Conservation (phyloP, 2,888 invertebrate genomes). For the Calliopum simillimum region DNA sequence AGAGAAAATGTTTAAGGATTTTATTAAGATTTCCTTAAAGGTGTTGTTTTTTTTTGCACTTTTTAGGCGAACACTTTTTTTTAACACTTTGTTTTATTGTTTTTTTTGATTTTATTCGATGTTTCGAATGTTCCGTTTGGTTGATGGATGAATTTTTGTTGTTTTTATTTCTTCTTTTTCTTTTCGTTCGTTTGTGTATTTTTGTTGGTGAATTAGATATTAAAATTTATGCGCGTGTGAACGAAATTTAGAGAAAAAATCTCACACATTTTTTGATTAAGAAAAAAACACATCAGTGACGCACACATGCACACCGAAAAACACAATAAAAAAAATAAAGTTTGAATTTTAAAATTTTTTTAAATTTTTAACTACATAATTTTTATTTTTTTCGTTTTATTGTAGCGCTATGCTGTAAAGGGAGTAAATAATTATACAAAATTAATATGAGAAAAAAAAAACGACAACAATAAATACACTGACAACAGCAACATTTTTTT, state of each 20-base stretch:
- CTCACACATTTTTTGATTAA: slow-evolving; percentile 1
- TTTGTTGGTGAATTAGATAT: neutral
- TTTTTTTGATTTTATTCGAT: neutral
- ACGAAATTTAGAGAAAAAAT: neutral
- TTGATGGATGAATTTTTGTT: neutral
- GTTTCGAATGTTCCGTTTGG: neutral
- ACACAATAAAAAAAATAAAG: too few relatives aligned
- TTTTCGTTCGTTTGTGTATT: neutral
- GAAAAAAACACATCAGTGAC: neutral
- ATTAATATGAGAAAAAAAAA: too few relatives aligned
- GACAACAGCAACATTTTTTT: too few relatives aligned
- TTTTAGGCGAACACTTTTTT: neutral
- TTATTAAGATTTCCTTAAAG: neutral
- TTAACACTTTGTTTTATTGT: neutral
- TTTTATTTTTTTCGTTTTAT: too few relatives aligned
- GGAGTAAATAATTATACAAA: too few relatives aligned
- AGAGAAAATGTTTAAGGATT: neutral
- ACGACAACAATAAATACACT: too few relatives aligned
- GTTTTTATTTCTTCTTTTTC: neutral
- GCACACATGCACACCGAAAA: neutral
- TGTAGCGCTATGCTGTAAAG: too few relatives aligned
- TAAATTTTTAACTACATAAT: too few relatives aligned
- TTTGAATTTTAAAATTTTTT: too few relatives aligned
- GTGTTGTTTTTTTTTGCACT: neutral
- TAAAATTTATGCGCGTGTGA: neutral